Percentiles rank a stretch among this genome's conserved stretches.
Evolutionary conservation across 2,888 invertebrate species (phyloP).

Genomic region (Drosophila trichaetosa): DNA sequence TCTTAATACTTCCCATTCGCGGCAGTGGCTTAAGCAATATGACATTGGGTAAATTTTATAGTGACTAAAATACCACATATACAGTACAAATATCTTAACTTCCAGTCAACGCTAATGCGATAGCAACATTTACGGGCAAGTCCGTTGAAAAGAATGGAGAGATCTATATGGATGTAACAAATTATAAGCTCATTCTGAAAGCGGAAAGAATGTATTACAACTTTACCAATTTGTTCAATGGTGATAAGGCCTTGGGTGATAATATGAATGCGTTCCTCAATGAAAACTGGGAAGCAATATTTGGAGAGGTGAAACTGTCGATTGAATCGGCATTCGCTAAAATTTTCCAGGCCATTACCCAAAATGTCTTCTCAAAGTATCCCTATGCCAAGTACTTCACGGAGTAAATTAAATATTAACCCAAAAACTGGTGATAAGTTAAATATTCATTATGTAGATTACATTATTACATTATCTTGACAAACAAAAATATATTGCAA

Average conservation of each 20-base stretch:
- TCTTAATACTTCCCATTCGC: constrained; percentile 83
- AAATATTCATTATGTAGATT: neutral
- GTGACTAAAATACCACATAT: neutral
- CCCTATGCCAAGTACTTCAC: constrained; percentile 63
- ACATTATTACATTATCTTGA: neutral
- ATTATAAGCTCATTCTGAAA: constrained; percentile 60
- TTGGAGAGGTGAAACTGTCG: constrained; percentile 49
- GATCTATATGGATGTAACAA: constrained; percentile 73
- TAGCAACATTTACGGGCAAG: constrained; percentile 48
- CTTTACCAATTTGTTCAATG: constrained; percentile 85
- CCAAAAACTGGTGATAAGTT: neutral
- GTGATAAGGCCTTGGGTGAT: constrained; percentile 85
- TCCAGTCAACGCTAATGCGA: constrained; percentile 23
- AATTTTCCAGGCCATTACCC: constrained; percentile 79
- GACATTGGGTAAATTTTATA: constrained; percentile 37
- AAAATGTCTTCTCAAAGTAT: constrained; percentile 82
- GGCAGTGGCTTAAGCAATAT: constrained; percentile 80
- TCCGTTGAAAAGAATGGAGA: constrained; percentile 72
- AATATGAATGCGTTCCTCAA: constrained; percentile 85
- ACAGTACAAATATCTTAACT: neutral
- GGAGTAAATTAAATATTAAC: constrained; percentile 3
- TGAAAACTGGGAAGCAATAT: constrained; percentile 84
- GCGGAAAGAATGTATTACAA: constrained; percentile 64
- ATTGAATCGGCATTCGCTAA: constrained; percentile 72
- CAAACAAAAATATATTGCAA: neutral